Base-by-base conservation (phyloP, 2,888 invertebrate species). In the Diploptera punctata region DNA sequence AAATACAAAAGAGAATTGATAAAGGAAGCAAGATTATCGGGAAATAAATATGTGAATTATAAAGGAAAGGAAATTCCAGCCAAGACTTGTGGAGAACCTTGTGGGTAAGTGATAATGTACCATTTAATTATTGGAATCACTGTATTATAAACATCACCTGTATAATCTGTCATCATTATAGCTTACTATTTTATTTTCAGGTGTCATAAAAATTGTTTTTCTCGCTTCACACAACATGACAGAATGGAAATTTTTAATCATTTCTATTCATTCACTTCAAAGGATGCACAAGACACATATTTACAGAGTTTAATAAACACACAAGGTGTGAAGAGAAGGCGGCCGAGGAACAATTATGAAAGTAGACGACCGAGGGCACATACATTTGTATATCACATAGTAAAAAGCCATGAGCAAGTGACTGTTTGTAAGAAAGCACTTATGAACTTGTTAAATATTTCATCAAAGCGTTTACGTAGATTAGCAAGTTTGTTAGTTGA, bases 101-200 rank as follows among this genome's bases (percentile, higher is more conserved):
- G 47, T n/a, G 47, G 47, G 49, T 54, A 54, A 54, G 54, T 54
- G 54, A 3, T 21, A 47, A 47, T 47, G n/a, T n/a, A 47, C n/a
- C n/a, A 47, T 47, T 47, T 3, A n/a, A 47, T 49, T 49, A 18
- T 24, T 24, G 21, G 10, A 33, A 5, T 33, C 10, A 10, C 7
- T 33, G 33, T 10, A 33, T 33, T 33, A 7, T n/a, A n/a, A n/a
- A n/a, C n/a, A n/a, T n/a, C n/a, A n/a, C n/a, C n/a, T n/a, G n/a
- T n/a, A n/a, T n/a, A n/a, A n/a, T n/a, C n/a, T n/a, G n/a, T n/a
- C n/a, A n/a, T n/a, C n/a, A n/a, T n/a, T n/a, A n/a, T 38, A 38
- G 38, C 13, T 9, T 38, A 9, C 7, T 47, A 13, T 10, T 47
- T 47, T 19, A 18, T 54, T 54, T 54, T 21, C 54, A 54, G 54